Base-by-base conservation (phyloP, 2,888 invertebrate genomes). In the Diploptera punctata region DNA sequence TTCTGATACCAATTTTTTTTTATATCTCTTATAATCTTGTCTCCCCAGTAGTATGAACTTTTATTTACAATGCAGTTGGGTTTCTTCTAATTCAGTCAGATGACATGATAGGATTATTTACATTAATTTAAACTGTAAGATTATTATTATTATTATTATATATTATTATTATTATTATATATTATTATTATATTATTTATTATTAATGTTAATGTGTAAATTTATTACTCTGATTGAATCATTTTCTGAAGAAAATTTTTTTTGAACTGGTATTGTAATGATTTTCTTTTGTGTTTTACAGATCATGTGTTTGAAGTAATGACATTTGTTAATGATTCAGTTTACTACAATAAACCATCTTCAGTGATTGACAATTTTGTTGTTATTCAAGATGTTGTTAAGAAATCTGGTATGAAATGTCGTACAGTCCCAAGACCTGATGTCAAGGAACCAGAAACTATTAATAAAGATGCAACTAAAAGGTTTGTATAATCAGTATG, bases 241-340 rank as follows among this genome's bases (percentile, higher is more conserved):
- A 10, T 54, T 54, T 26, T 52, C 19, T 52, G 19, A n/a, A 10
- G 52, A 5, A 24, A 26, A 29, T n/a, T 61, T 18, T 18, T 29
- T 54, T 47, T n/a, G 18, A 54, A 33, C 31, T 10, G 18, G 57
- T 52, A 1, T 2, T 7, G n/a, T 18, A 24, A n/a, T 3, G 19
- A 18, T 24, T 62, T 75, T 60, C 24, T n/a, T n/a, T n/a, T n/a
- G n/a, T 65, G 29, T 38, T 81, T 80, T 86, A 29, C 85, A 90
- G 90, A 91, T 77, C 88, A 91, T 79, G 84, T 94, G 0, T 88
- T 90, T 76, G 89, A 91, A 80, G 89, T 89, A 0, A 86, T 94
- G 83, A 82, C 88, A 38, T 90, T 88, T 82, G 86, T 90, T 0
- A 87, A 89, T 73, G 88, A 89, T 76, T 84, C 86, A 0, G 85